Conservation (phyloP, 2,113 vertebrate genomes). For the Epinephelus cyanopodus region DNA sequence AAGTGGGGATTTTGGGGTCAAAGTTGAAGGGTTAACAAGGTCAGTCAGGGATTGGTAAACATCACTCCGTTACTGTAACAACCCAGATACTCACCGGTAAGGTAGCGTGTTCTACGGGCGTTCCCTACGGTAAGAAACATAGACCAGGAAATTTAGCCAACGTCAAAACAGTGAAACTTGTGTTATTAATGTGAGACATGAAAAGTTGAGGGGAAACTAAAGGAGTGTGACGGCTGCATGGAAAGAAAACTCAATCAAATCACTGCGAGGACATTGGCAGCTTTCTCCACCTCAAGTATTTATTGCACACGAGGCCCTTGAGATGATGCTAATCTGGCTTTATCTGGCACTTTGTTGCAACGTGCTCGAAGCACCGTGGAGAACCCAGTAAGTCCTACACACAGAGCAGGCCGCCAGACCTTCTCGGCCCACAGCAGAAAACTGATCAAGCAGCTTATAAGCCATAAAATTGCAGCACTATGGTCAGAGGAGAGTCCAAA, state of each 20-base stretch:
- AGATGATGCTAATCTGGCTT: constrained; percentile 43
- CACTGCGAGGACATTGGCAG: background rate
- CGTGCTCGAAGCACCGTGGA: constrained; percentile 7
- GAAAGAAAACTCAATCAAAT: constrained; percentile 36
- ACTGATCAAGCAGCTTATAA: constrained; percentile 36
- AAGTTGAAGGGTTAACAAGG: constrained; percentile 37
- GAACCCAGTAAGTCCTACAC: constrained; percentile 8
- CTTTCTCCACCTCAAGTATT: constrained; percentile 28
- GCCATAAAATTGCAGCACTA: constrained; percentile 10
- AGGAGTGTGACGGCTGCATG: background rate
- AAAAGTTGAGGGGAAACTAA: background rate
- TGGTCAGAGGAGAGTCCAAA: background rate
- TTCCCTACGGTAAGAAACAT: constrained; percentile 79
- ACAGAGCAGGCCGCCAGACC: constrained; percentile 6
- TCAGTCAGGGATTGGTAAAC: constrained; percentile 45
- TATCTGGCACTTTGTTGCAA: constrained; percentile 23
- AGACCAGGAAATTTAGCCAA: constrained; percentile 55
- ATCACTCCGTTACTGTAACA: constrained; percentile 55
- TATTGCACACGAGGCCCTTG: background rate
- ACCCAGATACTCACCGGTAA: constrained; percentile 83
- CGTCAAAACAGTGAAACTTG: background rate
- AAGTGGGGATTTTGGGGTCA: constrained; percentile 21
- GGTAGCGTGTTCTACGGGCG: constrained; percentile 79
- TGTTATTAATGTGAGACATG: constrained; percentile 18
- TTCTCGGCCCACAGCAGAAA: constrained; percentile 1